Evolutionary conservation across 2,113 vertebrate species (phyloP), one percentile per base, ranked within the genome.

Genomic region (Actenoides hombroni): DNA sequence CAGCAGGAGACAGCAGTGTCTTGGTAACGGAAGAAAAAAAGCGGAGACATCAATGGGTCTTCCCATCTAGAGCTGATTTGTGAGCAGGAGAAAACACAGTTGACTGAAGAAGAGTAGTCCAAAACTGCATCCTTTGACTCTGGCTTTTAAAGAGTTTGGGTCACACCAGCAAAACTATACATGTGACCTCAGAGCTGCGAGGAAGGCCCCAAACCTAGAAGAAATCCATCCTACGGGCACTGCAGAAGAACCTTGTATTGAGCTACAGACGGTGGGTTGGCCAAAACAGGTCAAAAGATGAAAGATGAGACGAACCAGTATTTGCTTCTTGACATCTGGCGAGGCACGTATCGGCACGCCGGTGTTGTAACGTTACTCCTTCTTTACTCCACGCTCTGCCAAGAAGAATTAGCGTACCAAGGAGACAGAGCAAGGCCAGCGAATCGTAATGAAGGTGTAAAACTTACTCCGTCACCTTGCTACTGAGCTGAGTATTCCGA

Each of bases 311-410:
- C 9, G 44, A 86, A 54, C 15, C 44, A n/a, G 21, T 10, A 16
- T 56, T 31, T 63, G 33, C 24, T 86, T 70, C 35, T 1, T 19
- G 39, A 54, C 13, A 35, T 11, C 26, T 46, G 51, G 37, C 35
- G 51, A 44, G 44, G 24, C 33, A 71, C 1, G 0, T 21, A 40
- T n/a, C 0, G 1, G 19, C 31, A n/a, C 3, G 2, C 23, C 13
- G 53, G 16, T 2, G 16, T 35, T 37, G 19, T 20, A 25, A 29
- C 1, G 4, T 25, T 16, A 42, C 29, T 19, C 31, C 4, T 13
- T 35, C 53, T 54, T 37, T 65, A 35, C 39, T 21, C 39, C 24
- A 11, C 2, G 1, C 15, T 35, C 51, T 65, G 33, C 33, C 37
- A 31, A 0, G 3, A 21, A 29, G 60, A 57, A 46, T 18, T n/a